Evolutionary conservation across 2,113 vertebrate genomes (phyloP).

Genomic region (Grallaria varia): DNA sequence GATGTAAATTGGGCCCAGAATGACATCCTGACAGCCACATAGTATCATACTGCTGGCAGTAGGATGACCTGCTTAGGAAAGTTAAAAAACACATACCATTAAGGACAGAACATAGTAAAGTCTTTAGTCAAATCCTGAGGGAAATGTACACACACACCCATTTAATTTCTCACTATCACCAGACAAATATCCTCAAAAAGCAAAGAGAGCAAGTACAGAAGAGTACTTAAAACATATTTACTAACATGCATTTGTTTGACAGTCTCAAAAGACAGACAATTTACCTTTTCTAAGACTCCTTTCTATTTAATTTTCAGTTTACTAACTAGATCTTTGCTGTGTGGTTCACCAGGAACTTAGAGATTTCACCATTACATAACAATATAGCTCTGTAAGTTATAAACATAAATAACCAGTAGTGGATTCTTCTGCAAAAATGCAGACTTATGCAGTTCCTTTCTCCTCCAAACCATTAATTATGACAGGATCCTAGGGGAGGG

Average conservation of each 20-base stretch:
- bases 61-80: background rate
- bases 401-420: background rate
- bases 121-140: background rate
- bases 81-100: background rate
- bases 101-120: background rate
- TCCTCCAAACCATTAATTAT: background rate
- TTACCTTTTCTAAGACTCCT: background rate
- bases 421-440: background rate
- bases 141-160: background rate
- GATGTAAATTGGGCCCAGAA: background rate
- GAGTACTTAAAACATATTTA: background rate
- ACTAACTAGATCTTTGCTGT: background rate
- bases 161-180: background rate
- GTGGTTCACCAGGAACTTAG: background rate
- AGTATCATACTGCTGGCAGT: background rate
- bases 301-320: background rate
- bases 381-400: background rate
- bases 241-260: background rate
- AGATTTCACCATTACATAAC: background rate
- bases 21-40: accelerated
- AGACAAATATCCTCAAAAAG: background rate
- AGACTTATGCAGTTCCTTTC: background rate
- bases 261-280: background rate
- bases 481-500: background rate
- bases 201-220: background rate